A percentile compares a stretch with the other conserved stretches of the same genome.
These are phyloP conservation scores for Abrostola triplasia DNA, from an alignment of 2,888 invertebrate species.

Conservation along the genomic window DNA sequence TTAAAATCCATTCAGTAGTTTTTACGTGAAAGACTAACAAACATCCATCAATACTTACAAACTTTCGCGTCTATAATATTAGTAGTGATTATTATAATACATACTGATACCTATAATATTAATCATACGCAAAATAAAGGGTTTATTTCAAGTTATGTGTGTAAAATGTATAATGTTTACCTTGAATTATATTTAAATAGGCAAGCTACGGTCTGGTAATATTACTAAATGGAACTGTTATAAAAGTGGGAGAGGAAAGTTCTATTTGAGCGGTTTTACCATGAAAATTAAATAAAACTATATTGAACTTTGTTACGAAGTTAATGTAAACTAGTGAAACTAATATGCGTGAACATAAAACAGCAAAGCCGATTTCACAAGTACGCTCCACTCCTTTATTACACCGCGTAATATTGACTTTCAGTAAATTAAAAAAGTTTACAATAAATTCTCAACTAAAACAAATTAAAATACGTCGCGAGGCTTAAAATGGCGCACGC, in stretches of 20 bases:
- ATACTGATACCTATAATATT: too few species aligned
- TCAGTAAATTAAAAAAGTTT: slow-evolving; percentile 53
- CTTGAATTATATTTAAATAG: too few species aligned
- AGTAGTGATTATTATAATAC: too few species aligned
- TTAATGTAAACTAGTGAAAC: slow-evolving; percentile 22
- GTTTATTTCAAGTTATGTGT: too few species aligned
- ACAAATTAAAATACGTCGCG: slow-evolving; percentile 58
- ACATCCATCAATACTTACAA: too few species aligned
- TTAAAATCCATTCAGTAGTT: too few species aligned
- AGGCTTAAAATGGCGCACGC: slow-evolving; percentile 45
- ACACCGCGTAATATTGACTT: slow-evolving; percentile 31
- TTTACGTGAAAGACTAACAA: too few species aligned
- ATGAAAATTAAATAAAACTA: background rate
- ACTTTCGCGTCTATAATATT: too few species aligned
- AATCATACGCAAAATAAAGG: too few species aligned
- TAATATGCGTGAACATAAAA: slow-evolving; percentile 14
- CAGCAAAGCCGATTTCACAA: slow-evolving; percentile 13
- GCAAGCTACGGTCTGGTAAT: background rate
- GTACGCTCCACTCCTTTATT: slow-evolving; percentile 24
- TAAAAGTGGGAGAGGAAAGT: background rate
- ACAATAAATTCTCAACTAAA: slow-evolving; percentile 51
- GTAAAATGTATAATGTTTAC: too few species aligned
- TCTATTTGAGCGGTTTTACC: background rate
- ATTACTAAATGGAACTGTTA: slow-evolving; percentile 1
- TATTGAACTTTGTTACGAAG: slow-evolving; percentile 6